Percentiles rank a stretch among this genome's conserved stretches.
Conservation (phyloP, 2,797 vertebrate species). For the Gadopsis marmoratus region DNA sequence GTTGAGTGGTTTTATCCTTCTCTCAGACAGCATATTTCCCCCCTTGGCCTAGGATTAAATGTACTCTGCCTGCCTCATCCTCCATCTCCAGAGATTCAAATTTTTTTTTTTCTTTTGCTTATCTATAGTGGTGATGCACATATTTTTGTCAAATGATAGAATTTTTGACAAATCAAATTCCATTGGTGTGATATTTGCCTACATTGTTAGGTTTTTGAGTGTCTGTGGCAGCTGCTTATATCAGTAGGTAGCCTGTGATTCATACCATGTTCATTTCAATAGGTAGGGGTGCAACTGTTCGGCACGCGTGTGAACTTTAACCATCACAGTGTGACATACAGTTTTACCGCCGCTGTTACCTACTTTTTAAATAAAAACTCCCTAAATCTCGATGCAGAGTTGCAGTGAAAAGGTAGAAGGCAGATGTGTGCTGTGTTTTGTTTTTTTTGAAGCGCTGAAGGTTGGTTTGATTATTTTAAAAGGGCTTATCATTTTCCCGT, state of each 20-base stretch:
- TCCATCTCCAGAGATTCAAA: neutral
- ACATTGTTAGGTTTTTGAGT: constrained; percentile 1
- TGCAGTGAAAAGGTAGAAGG: too few species aligned
- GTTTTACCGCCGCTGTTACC: too few species aligned
- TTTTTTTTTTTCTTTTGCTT: too few species aligned
- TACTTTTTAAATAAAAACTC: too few species aligned
- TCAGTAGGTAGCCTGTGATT: neutral
- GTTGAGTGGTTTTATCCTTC: constrained; percentile 8
- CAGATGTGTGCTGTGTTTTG: too few species aligned
- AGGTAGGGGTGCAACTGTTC: too few species aligned
- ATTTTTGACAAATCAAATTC: constrained; percentile 13
- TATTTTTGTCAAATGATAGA: neutral
- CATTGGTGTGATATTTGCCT: neutral
- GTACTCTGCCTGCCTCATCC: constrained; percentile 23
- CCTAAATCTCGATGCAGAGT: too few species aligned
- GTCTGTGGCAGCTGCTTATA: neutral
- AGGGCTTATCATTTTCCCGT: too few species aligned
- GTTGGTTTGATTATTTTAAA: too few species aligned
- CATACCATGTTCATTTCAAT: neutral
- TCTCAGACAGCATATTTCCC: constrained; percentile 14
- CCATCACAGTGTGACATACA: too few species aligned
- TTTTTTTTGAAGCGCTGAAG: too few species aligned
- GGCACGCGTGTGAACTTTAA: too few species aligned
- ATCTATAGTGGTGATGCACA: constrained; percentile 2
- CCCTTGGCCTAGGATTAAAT: constrained; percentile 28